Evolutionary conservation across 2,888 invertebrate genomes (phyloP), one percentile per base, ranked within the genome.

Genomic region (Bibio marci): DNA sequence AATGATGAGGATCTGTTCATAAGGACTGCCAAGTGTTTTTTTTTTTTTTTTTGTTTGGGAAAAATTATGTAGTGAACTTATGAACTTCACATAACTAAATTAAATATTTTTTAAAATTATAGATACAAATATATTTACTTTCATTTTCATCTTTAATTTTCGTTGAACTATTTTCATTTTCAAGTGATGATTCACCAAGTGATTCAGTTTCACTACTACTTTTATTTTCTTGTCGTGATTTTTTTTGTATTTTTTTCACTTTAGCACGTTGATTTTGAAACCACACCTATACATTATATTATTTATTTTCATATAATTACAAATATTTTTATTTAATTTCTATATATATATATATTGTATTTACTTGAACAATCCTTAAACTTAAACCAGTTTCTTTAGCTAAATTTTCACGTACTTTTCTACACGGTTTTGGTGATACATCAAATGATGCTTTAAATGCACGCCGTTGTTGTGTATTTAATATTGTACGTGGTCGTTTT

Each of bases 401-500:
- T 43, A 86, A 63, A 41, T 79, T 72, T 58, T 86, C 86, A 40
- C 85, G 64, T 31, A 82, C 80, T 65, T 85, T 85, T 49, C 83
- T 63, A 52, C 82, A 83, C 3, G 83, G 85, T 54, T 86, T 85
- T 15, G 85, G 80, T 49, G 82, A 83, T 49, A 82, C 70, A 62
- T 86, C 85, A 59, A 86, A 87, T 14, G 83, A 82, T 28, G 79
- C 76, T 59, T 85, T 86, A 59, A 86, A 86, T 45, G 83, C 82
- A 47, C 82, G 64, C 47, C 86, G 58, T 57, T 86, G 86, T 49
- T 79, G 77, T 2, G 83, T 82, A 35, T 85, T 86, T 34, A 86
- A 67, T 49, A 86, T 86, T 13, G 86, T 86, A 45, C 86, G 62
- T 1, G 86, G 85, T 48, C 85, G 59, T 58, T 86, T 86, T 1